Conservation (phyloP, 2,797 vertebrate species). For the Danio jaintianensis region DNA sequence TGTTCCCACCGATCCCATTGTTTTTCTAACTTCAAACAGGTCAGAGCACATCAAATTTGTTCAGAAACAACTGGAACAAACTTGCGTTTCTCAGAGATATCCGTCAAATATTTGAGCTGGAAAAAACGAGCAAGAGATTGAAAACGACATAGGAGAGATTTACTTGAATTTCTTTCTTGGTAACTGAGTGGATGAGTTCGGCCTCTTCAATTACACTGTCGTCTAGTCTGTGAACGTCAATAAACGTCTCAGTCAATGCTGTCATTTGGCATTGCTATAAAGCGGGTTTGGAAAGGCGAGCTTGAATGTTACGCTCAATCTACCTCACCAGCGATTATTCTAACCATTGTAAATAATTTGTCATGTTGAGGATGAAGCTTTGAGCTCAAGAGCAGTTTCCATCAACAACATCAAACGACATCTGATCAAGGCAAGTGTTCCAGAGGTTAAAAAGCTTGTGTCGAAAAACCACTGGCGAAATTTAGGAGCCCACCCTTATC, state of each 20-base stretch:
- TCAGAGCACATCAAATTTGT: background rate
- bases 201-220: conserved; percentile 46
- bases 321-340: conserved; percentile 20
- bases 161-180: conserved; percentile 30
- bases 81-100: background rate
- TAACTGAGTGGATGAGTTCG: conserved; percentile 35
- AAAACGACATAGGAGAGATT: conserved; percentile 27
- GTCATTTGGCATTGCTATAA: conserved; percentile 16
- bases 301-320: conserved; percentile 3
- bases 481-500: conserved; percentile 58
- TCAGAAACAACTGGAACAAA: background rate
- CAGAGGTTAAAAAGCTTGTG: conserved; percentile 44
- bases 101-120: background rate
- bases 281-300: conserved; percentile 4
- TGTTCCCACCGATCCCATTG: conserved; percentile 22
- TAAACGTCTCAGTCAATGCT: background rate
- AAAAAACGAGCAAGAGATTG: background rate
- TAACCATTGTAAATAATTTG: conserved; percentile 16
- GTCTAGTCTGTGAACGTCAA: background rate
- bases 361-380: conserved; percentile 35
- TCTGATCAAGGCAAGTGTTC: conserved; percentile 47
- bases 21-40: background rate
- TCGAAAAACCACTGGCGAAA: conserved; percentile 56
- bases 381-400: conserved; percentile 21
- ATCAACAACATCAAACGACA: conserved; percentile 33